Evolutionary conservation across 2,797 vertebrate species (phyloP).

Genomic region (Sciaenops ocellatus): DNA sequence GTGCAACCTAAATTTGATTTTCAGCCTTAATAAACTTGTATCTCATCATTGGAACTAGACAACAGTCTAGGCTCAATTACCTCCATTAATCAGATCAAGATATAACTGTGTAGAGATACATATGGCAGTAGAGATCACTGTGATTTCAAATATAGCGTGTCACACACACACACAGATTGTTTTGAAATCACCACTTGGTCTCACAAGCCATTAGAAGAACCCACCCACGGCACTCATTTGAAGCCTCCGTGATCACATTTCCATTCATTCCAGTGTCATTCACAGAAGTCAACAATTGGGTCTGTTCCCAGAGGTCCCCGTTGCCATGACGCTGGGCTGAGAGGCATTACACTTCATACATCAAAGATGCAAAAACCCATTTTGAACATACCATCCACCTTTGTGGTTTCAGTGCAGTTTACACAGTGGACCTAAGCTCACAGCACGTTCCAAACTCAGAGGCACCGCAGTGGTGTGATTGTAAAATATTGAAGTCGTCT

Average conservation of each 20-base stretch:
- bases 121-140: not conserved
- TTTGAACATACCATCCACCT: constrained; percentile 7
- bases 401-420: constrained; percentile 23
- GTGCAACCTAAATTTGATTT: not conserved
- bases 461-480: not conserved
- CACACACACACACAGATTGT: not conserved
- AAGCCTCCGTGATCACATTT: constrained; percentile 30
- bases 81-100: not conserved
- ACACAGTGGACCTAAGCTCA: constrained; percentile 4
- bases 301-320: not conserved
- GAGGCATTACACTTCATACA: not conserved
- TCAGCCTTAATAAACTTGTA: constrained; percentile 6
- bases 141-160: not conserved
- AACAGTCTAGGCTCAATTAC: constrained; percentile 4
- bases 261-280: constrained; percentile 1
- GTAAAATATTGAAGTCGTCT: not conserved
- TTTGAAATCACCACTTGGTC: not conserved
- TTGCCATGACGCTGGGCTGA: not conserved
- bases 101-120: not conserved
- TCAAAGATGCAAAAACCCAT: constrained; percentile 1
- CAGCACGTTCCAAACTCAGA: not conserved
- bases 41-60: not conserved
- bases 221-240: no score
- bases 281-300: not conserved
- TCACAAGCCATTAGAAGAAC: not conserved